Base-by-base conservation (phyloP, 2,888 invertebrate genomes). In the Machimus atricapillus region DNA sequence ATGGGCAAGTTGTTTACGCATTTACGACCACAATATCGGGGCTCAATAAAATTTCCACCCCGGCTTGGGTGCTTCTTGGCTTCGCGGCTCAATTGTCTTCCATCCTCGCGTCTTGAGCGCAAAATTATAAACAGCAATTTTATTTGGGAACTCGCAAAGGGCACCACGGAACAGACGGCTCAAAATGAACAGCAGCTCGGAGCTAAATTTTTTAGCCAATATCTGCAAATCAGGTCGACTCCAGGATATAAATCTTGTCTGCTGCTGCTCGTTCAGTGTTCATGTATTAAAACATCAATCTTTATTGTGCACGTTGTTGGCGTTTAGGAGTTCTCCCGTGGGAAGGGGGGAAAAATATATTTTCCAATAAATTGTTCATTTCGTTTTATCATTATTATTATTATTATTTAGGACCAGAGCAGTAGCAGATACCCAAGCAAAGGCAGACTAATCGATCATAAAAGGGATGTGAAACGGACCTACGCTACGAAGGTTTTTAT, bases 271-370 rank as follows among this genome's bases (percentile, higher is more conserved):
- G 66, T 27, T 66, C 66, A 52, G n/a, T 52, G 52, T 52, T 12
- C 66, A 23, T 78, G 19, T 77, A 79, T 52, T 79, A 52, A 79
- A 46, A 52, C 79, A 79, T 79, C 79, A 79, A 52, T 79, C 79
- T 79, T 79, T 79, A 46, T 79, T 79, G 27, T 52, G 23, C 66
- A 79, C 9, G 52, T 52, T 27, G 52, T n/a, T 1, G 27, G n/a
- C 23, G 27, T 52, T 79, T 79, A 79, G 79, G 52, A 78, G 37
- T 19, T 19, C 40, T 19, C 66, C 23, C 23, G 12, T 56, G 56
- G 56, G 56, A 19, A 56, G 12, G 23, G 23, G 19, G 12, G n/a
- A n/a, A 27, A 66, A 12, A 78, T 78, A 78, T 79, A 31, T 23
- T 56, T 40, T 52, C 46, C 52, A 52, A 79, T 79, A 79, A 79